Evolutionary conservation across 2,113 vertebrate species (phyloP).

Genomic region (Zingel zingel): DNA sequence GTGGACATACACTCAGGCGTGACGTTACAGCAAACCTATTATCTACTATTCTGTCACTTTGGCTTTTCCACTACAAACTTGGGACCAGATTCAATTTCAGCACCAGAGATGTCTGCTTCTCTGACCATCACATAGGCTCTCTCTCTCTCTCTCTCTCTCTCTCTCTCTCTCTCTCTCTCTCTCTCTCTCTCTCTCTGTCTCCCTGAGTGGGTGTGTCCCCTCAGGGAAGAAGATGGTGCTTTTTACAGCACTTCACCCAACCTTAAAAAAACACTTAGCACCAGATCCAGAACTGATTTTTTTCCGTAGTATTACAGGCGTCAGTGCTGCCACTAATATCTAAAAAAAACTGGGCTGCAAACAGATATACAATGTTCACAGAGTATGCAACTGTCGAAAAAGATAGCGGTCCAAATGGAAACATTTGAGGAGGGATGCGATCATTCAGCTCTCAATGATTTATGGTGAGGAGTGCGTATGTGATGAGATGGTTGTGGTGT

Average conservation of each 20-base stretch:
- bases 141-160: slow-evolving; percentile 52
- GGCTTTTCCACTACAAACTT: slow-evolving; percentile 83
- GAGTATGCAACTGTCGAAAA: slow-evolving; percentile 63
- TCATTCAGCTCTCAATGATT: slow-evolving; percentile 44
- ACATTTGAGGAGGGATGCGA: slow-evolving; percentile 53
- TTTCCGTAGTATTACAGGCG: slow-evolving; percentile 59
- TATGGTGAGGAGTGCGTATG: slow-evolving; percentile 13
- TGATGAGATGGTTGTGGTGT: slow-evolving; percentile 50
- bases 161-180: slow-evolving; percentile 50
- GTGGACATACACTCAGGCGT: slow-evolving; percentile 85
- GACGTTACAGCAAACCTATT: slow-evolving; percentile 87
- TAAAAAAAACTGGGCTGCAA: slow-evolving; percentile 56
- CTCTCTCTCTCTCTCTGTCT: slow-evolving; percentile 58
- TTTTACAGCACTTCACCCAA: slow-evolving; percentile 80
- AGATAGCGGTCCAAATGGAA: slow-evolving; percentile 63
- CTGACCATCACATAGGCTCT: slow-evolving; percentile 67
- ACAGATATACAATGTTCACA: slow-evolving; percentile 68
- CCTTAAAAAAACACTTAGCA: slow-evolving; percentile 80
- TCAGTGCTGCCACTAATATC: slow-evolving; percentile 64
- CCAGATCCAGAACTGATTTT: slow-evolving; percentile 66
- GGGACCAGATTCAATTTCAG: slow-evolving; percentile 86
- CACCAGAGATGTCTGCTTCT: slow-evolving; percentile 79
- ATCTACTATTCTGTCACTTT: slow-evolving; percentile 87
- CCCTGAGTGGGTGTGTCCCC: slow-evolving; percentile 73
- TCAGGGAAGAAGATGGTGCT: slow-evolving; percentile 70